Evolutionary conservation across 2,797 vertebrate species (phyloP).

Genomic region (Neopelma chrysocephalum): DNA sequence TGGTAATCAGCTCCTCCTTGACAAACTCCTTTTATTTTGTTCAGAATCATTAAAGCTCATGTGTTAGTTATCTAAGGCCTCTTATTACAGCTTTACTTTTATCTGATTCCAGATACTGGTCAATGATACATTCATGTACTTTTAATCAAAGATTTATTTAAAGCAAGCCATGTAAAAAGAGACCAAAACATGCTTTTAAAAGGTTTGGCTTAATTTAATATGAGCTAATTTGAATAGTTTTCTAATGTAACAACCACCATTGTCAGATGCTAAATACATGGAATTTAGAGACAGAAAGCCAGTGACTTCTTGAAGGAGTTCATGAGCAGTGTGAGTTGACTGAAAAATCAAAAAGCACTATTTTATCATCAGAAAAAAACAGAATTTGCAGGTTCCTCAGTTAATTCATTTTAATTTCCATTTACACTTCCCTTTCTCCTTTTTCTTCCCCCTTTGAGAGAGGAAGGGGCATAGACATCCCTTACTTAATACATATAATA

Average conservation of each 20-base stretch:
- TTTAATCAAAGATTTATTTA: conserved; percentile 77
- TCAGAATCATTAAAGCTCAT: conserved; percentile 86
- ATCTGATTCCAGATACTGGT: conserved; percentile 86
- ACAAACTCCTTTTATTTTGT: conserved; percentile 90
- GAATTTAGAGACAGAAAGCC: not conserved
- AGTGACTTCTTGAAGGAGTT: not conserved
- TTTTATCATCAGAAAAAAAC: not conserved
- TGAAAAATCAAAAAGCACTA: not conserved
- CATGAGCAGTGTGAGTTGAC: not conserved
- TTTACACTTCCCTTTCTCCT: not conserved
- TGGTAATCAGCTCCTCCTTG: conserved; percentile 86
- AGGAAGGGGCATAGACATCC: not conserved
- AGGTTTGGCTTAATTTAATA: conserved; percentile 65
- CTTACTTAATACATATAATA: not conserved
- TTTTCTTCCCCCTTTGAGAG: not conserved
- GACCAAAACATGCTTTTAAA: conserved; percentile 67
- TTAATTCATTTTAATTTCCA: not conserved
- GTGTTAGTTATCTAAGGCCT: conserved; percentile 87
- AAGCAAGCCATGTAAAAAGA: conserved; percentile 57
- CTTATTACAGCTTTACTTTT: conserved; percentile 89
- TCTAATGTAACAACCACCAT: conserved; percentile 23
- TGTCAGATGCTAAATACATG: conserved; percentile 37
- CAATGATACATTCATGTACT: conserved; percentile 86
- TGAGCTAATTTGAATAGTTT: conserved; percentile 58
- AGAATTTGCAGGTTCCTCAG: not conserved